Evolutionary conservation across 2,888 invertebrate genomes (phyloP), one percentile per base, ranked within the genome.

Genomic region (Eristalis tenax): DNA sequence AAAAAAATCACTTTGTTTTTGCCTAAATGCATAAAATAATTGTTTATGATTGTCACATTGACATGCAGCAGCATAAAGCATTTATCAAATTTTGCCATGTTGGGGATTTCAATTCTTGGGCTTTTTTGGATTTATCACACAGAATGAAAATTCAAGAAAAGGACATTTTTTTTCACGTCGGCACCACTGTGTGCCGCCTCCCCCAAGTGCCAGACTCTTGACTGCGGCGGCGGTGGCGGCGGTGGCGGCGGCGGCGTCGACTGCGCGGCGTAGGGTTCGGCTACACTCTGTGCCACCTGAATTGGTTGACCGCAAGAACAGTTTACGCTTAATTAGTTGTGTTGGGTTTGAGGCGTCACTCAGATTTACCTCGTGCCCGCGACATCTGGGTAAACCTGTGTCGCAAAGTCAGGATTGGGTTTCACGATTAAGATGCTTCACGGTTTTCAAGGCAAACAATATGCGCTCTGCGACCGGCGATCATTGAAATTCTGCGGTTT

Each of bases 271-370:
- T 50, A 22, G 18, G 50, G 50, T 18, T 50, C 50, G 18, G 28
- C 28, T 18, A n/a, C 68, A 64, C 50, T 68, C 61, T 75, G 68
- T 40, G 35, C 40, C 69, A 82, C 77, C 63, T 66, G 66, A 76
- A 76, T 79, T 50, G 76, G 79, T 73, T 83, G 79, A 83, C 87
- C 87, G 50, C 87, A 87, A 87, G 70, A 83, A 80, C 83, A 79
- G 79, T 83, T 87, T 83, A 83, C 76, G 87, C 79, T 79, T 83
- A 87, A 87, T 87, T 87, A 87, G 79, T 57, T 71, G 66, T 87
- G 79, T 80, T 83, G 75, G 70, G 65, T 65, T 81, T 82, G 76
- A 66, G 76, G 65, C 43, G 26, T 43, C 69, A 43, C 69, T 56
- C 69, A 73, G 64, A 56, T 81, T 77, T 71, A 63, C 18, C 40